Conservation (phyloP, 2,797 vertebrate genomes). For the Buceros bicornis region DNA sequence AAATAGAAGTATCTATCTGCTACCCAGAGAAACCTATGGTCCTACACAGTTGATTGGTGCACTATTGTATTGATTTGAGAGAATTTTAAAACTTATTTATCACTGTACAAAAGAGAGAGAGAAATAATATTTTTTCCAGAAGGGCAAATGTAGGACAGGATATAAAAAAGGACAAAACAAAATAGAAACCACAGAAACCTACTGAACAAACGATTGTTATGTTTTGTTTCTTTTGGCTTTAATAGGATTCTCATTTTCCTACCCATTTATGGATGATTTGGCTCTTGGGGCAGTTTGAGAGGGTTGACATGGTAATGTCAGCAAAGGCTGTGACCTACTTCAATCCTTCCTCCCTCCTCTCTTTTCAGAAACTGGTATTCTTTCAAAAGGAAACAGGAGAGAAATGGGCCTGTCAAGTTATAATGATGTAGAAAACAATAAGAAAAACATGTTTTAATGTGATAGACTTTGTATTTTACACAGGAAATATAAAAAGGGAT, state of each 20-base stretch:
- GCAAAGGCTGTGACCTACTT: not conserved
- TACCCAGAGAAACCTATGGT: not conserved
- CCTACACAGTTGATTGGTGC: rapidly evolving
- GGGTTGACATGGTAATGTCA: not conserved
- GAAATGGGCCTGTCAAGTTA: not conserved
- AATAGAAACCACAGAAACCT: conserved; percentile 14
- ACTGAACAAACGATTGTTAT: not conserved
- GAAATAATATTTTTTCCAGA: not conserved
- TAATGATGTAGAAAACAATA: conserved; percentile 35
- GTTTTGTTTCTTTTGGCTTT: conserved; percentile 9
- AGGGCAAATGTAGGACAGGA: not conserved
- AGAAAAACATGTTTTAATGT: conserved; percentile 19
- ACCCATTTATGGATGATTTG: not conserved
- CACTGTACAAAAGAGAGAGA: not conserved
- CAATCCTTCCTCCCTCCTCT: not conserved
- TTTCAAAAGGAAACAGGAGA: not conserved
- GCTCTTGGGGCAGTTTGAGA: not conserved
- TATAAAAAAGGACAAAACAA: conserved; percentile 6
- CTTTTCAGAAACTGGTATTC: not conserved
- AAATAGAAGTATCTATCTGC: not conserved
- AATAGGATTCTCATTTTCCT: not conserved
- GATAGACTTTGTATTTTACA: conserved; percentile 12
- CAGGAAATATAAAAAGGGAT: not conserved
- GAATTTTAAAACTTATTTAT: not conserved
- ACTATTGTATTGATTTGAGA: not conserved